These are phyloP conservation scores for Capra hircus DNA, from an alignment of 2,113 vertebrate species.

Conservation along the genomic window DNA sequence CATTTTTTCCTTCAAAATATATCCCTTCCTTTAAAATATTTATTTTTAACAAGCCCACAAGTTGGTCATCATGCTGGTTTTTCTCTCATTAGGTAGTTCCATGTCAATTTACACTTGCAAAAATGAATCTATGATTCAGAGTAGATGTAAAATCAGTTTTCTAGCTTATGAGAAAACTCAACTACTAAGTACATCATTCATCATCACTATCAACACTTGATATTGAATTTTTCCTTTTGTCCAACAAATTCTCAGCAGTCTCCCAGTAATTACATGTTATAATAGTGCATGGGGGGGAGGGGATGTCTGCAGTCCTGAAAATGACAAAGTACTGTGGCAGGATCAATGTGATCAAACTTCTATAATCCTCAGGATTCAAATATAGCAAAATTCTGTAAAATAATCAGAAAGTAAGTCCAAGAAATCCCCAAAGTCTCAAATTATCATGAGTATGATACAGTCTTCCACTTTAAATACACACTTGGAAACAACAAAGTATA, in stretches of 20 bases:
- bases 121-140: conserved; percentile 59
- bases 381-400: conserved; percentile 22
- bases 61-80: conserved; percentile 45
- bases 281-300: background rate
- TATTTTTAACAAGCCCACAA: conserved; percentile 58
- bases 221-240: background rate
- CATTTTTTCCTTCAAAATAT: conserved; percentile 48
- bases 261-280: conserved; percentile 22
- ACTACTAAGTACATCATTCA: conserved; percentile 37
- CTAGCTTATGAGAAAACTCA: conserved; percentile 38
- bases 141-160: conserved; percentile 28
- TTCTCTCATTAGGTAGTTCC: conserved; percentile 63
- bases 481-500: conserved; percentile 8
- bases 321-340: conserved; percentile 10
- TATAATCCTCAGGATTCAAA: conserved; percentile 6
- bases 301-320: conserved; percentile 18
- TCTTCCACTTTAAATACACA: conserved; percentile 4
- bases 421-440: conserved; percentile 27
- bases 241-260: conserved; percentile 37
- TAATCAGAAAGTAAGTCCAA: conserved; percentile 13
- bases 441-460: background rate
- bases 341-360: background rate
- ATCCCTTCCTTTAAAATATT: conserved; percentile 66
- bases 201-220: conserved; percentile 34
- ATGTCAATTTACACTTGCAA: conserved; percentile 51